Evolutionary conservation across 2,888 invertebrate species (phyloP).

Genomic region (Pedicia rivosa): DNA sequence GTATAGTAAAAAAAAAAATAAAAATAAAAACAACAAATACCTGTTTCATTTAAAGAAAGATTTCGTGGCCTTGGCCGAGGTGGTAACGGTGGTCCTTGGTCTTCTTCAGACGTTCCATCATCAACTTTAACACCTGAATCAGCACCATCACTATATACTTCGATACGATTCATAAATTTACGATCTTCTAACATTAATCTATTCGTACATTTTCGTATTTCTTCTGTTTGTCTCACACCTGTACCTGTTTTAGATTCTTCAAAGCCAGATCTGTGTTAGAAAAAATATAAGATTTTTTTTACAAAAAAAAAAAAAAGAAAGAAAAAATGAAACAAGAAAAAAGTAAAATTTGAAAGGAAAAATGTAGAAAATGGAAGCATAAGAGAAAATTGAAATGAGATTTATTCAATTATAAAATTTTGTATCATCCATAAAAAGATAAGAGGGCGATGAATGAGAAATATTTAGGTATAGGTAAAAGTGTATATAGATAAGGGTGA

Average conservation of each 20-base stretch:
- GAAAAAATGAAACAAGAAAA: no score
- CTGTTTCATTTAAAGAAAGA: slow-evolving; percentile 13
- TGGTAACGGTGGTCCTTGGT: slow-evolving; percentile 28
- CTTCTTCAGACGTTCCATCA: slow-evolving; percentile 19
- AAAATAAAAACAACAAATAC: slow-evolving; percentile 12
- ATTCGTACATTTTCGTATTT: slow-evolving; percentile 9
- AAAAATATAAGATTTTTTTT: no score
- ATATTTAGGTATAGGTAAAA: not conserved
- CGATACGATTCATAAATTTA: slow-evolving; percentile 19
- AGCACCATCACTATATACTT: slow-evolving; percentile 22
- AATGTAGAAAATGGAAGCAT: no score
- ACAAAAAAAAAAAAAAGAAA: no score
- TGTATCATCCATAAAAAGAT: not conserved
- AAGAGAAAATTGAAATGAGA: no score
- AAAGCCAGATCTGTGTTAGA: no score
- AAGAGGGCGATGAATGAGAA: not conserved
- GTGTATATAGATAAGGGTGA: no score
- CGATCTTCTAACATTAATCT: slow-evolving; percentile 15
- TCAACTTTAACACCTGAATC: slow-evolving; percentile 20
- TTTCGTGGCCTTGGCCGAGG: slow-evolving; percentile 22
- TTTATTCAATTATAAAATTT: not conserved
- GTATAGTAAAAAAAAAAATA: no score
- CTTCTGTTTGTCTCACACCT: slow-evolving; percentile 5
- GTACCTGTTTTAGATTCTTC: slow-evolving; percentile 8
- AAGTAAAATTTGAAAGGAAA: no score